Conservation (phyloP, 1,140 invertebrate species). For the Acromyrmex echinatior region DNA sequence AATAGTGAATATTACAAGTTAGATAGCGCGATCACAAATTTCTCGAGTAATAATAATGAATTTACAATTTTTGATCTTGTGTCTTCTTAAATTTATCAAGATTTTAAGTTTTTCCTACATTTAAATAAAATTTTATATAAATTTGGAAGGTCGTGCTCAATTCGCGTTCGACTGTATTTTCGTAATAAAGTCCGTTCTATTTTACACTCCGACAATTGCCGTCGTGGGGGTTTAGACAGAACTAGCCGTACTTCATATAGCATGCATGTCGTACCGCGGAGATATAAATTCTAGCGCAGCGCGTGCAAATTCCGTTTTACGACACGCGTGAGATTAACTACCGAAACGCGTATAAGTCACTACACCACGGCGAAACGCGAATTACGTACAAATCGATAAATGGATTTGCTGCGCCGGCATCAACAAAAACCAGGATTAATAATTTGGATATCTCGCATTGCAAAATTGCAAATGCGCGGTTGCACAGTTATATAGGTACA, state of each 20-base stretch:
- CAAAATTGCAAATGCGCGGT: conserved; percentile 31
- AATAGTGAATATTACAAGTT: conserved; percentile 35
- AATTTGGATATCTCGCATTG: conserved; percentile 38
- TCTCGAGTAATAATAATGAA: conserved; percentile 20
- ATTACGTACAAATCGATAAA: conserved; percentile 55
- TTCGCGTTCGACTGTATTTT: conserved; percentile 20
- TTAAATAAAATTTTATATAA: conserved; percentile 5
- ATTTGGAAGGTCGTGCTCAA: conserved; percentile 8
- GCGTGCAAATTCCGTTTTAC: conserved; percentile 64
- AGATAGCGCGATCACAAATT: conserved; percentile 31
- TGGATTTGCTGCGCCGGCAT: conserved; percentile 20
- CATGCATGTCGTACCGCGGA: conserved; percentile 31
- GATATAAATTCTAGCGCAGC: conserved; percentile 54
- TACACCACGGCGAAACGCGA: conserved; percentile 33
- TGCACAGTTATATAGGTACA: background rate
- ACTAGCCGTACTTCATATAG: conserved; percentile 41
- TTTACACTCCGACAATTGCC: conserved; percentile 50
- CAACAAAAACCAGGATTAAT: conserved; percentile 51
- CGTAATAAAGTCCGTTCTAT: conserved; percentile 33
- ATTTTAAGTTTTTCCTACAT: background rate
- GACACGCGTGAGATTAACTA: conserved; percentile 62
- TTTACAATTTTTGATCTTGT: background rate
- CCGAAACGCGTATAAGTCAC: conserved; percentile 56
- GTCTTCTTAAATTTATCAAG: background rate
- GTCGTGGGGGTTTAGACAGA: conserved; percentile 35